phyloP scores from a whole-genome alignment of 2,113 vertebrate genomes.

The Cynocephalus volans region DNA sequence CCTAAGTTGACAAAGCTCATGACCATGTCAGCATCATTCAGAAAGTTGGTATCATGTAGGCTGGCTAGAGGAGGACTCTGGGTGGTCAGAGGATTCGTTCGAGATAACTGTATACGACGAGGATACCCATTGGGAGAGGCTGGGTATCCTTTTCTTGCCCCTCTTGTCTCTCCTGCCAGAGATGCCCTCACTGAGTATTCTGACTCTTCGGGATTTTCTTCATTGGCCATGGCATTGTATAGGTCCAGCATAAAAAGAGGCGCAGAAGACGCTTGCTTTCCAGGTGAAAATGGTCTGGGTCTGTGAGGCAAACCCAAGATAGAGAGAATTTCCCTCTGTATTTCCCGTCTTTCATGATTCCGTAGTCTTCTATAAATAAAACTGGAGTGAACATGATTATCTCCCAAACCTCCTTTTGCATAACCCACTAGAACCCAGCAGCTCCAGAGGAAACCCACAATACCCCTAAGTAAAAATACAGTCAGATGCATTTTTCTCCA shows the following conservation, averaged over 20 bases:
- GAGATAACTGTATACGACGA: conserved; percentile 92
- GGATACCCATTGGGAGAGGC: conserved; percentile 94
- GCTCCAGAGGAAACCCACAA: conserved; percentile 95
- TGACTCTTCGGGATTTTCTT: conserved; percentile 93
- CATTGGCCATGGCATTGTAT: conserved; percentile 98
- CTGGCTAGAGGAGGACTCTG: conserved; percentile 94
- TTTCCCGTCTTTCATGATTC: conserved; percentile 98
- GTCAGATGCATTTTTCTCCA: conserved; percentile 93
- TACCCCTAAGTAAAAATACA: conserved; percentile 89
- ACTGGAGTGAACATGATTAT: conserved; percentile 99
- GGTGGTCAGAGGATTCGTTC: conserved; percentile 89
- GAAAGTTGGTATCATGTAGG: conserved; percentile 97
- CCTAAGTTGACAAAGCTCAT: conserved; percentile 99
- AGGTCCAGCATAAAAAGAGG: conserved; percentile 99
- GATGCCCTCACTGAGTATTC: conserved; percentile 91
- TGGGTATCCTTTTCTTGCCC: conserved; percentile 91
- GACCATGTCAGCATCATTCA: conserved; percentile 99
- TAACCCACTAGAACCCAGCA: conserved; percentile 93
- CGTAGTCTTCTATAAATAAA: conserved; percentile 99
- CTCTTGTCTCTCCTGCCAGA: conserved; percentile 91
- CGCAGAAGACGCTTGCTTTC: conserved; percentile 97
- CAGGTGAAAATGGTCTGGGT: conserved; percentile 97
- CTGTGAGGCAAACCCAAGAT: conserved; percentile 98
- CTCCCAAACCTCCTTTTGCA: conserved; percentile 93
- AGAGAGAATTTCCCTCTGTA: conserved; percentile 99